These are phyloP conservation scores for Podarcis muralis DNA, from an alignment of 2,113 vertebrate genomes.

Conservation along the genomic window DNA sequence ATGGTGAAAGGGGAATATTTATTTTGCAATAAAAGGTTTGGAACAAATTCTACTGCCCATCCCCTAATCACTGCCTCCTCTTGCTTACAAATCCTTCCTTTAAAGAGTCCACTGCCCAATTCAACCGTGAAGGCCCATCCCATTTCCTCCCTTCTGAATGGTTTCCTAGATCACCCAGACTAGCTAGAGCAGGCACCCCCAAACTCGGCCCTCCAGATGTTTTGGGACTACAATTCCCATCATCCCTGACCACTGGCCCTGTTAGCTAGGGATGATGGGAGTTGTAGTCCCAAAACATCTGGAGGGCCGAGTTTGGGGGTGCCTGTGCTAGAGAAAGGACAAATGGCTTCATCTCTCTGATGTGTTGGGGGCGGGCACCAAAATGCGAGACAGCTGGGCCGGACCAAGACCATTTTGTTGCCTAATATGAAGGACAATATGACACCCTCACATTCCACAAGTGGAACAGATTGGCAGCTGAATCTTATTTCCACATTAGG, in stretches of 20 bases:
- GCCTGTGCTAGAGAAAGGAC: background rate
- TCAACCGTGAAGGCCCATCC: background rate
- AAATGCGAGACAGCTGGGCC: background rate
- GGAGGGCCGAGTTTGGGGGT: no score
- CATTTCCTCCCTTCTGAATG: constrained; percentile 20
- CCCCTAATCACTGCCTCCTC: background rate
- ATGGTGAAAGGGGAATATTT: constrained; percentile 20
- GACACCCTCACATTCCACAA: background rate
- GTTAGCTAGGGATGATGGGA: no score
- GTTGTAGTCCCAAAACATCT: no score
- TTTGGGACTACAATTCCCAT: no score
- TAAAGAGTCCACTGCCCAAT: constrained; percentile 26
- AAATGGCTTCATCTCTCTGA: background rate
- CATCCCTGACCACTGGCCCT: no score
- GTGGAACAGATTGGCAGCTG: no score
- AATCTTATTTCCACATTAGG: no score
- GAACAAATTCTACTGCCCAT: background rate
- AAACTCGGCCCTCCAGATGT: no score
- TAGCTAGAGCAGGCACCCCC: no score
- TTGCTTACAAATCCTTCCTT: constrained; percentile 32
- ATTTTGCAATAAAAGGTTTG: constrained; percentile 7
- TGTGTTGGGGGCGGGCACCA: background rate
- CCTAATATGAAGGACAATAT: background rate
- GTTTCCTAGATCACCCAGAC: background rate
- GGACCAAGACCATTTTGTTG: background rate